Evolutionary conservation across 2,797 vertebrate species (phyloP), one percentile per base, ranked within the genome.

Genomic region (Mus spretus): DNA sequence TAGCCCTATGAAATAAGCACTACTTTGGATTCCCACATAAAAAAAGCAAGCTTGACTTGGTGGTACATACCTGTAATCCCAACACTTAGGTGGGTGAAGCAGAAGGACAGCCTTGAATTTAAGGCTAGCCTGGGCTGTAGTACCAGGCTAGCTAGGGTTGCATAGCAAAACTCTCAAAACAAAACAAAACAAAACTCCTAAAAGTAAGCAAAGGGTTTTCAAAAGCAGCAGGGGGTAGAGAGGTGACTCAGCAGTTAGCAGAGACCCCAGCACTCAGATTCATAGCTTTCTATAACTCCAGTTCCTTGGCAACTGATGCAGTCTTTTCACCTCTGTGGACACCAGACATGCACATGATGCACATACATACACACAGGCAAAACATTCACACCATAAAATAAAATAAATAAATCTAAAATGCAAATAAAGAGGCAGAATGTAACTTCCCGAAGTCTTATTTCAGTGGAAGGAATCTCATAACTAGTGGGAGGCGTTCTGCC

Each of bases 11-110:
- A 85, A 65, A 63, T 81, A 20, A 92, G 12, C 31, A 34, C 37
- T 92, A 6, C 92, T 94, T 95, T 93, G 75, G 80, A 55, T 83
- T 95, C 28, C 55, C 65, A 67, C 65, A 78, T 91, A 90, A 91
- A 57, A 57, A 85, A 93, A 87, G 72, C 31, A 67, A 77, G 40
- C 55, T 40, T 44, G 28, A 17, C 6, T 2, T 31, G 70, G 37
- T 37, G 34, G 26, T 72, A 24, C 67, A 74, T 28, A 59, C 53
- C 70, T 74, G 65, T 87, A 55, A 74, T 74, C 57, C 19, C 28
- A 78, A 1, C 57, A 26, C 20, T 50, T 59, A 63, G 57, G 19
- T 77, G 31, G 31, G 40, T 14, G 20, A 78, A 61, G 13, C 20
- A 63, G 37, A n/a, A 74, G 28, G 31, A 63, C 37, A 34, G 13